Evolutionary conservation across 1,140 invertebrate species (phyloP), one percentile per base, ranked within the genome.

Genomic region (Cydia pomonella): DNA sequence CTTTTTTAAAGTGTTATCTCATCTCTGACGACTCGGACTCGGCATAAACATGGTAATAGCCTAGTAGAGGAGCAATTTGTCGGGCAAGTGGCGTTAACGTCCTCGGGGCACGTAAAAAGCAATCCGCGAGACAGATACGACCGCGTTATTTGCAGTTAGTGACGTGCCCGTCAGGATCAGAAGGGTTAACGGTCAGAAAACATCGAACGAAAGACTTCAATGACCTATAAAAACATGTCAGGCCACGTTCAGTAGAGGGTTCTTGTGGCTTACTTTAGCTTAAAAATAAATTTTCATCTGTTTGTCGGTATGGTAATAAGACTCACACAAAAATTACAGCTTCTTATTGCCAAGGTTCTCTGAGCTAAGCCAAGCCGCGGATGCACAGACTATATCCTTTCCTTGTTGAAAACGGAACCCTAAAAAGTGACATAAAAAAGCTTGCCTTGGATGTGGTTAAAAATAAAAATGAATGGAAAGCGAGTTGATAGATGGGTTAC

Each of bases 31-130:
- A 16, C 38, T 18, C 62, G 27, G 41, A 23, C 21, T 10, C 25
- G 10, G 53, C 33, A 72, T 41, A 69, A 78, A 78, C 66, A 77
- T 72, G 25, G 50, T 76, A 79, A 76, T 77, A 77, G 72, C 29
- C 64, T 75, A 64, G 73, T 53, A 29, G 59, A 21, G 41, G 59
- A 21, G 71, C 29, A 62, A 75, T 81, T 76, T 76, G 78, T 76
- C 77, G 38, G 72, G 12, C 73, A 73, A 73, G 53, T 73, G 72
- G 69, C 74, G 73, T 29, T 75, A 44, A 72, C 66, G 53, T 69
- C 63, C 53, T 44, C 27, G 76, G 63, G 76, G 77, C 76, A 73
- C 50, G 77, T 79, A 81, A 81, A 77, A 62, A 76, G 73, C 73
- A 79, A 73, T 78, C 62, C 50, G 27, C 25, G 47, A 21, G 77